Evolutionary conservation across 1,140 invertebrate genomes (phyloP).

Genomic region (Panonychus citri): DNA sequence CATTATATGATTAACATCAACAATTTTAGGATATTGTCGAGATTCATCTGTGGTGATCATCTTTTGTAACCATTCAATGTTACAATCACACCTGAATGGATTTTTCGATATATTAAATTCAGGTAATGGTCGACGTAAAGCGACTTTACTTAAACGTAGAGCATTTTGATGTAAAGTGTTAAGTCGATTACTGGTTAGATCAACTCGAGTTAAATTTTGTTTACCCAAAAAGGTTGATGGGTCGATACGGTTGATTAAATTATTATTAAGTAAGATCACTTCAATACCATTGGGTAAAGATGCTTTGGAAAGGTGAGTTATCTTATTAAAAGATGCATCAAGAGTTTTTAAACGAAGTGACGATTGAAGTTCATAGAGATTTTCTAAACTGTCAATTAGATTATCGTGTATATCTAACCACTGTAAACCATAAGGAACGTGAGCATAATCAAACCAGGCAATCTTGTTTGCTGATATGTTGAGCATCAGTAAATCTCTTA

Average conservation of each 20-base stretch:
- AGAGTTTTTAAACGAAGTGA: constrained; percentile 37
- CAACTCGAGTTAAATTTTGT: constrained; percentile 51
- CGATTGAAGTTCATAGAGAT: constrained; percentile 49
- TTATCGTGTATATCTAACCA: constrained; percentile 81
- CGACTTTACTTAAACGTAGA: constrained; percentile 29
- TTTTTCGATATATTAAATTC: constrained; percentile 69
- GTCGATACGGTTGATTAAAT: constrained; percentile 48
- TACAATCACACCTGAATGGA: constrained; percentile 66
- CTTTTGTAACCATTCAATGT: constrained; percentile 62
- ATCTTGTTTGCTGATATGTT: constrained; percentile 77
- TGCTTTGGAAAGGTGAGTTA: constrained; percentile 41
- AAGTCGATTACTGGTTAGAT: constrained; percentile 63
- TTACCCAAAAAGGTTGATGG: constrained; percentile 60
- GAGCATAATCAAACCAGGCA: constrained; percentile 66
- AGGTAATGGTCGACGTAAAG: constrained; percentile 30
- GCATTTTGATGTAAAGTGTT: constrained; percentile 54
- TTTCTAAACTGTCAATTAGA: constrained; percentile 53
- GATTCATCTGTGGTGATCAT: constrained; percentile 31
- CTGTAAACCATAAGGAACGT: constrained; percentile 52
- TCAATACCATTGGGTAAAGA: constrained; percentile 52
- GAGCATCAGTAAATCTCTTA: constrained; percentile 58
- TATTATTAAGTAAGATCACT: constrained; percentile 55
- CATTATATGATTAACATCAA: constrained; percentile 62
- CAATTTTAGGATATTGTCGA: constrained; percentile 53
- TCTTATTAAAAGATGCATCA: constrained; percentile 56